Evolutionary conservation across 1,140 invertebrate species (phyloP), one percentile per base, ranked within the genome.

Genomic region (Cydia splendana): DNA sequence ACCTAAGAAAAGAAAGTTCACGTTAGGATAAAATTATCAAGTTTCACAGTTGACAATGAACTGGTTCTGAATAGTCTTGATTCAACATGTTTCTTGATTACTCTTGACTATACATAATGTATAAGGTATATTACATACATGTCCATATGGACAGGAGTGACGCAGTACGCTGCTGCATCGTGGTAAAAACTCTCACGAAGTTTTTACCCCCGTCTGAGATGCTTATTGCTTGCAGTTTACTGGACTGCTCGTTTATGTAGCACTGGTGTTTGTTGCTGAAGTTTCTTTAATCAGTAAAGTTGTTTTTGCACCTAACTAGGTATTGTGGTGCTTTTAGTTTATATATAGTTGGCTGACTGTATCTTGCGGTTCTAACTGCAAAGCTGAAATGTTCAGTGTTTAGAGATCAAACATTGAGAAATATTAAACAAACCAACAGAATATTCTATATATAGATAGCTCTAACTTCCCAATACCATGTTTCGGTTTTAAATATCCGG

Each of bases 211-310:
- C 6, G 30, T 42, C 67, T 18, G 67, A 34, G 34, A 34, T 18
- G 67, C 67, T 71, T 71, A 71, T 71, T 71, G 65, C 65, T 34
- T 67, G 67, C 34, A 71, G 67, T 71, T 38, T 71, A 71, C 67
- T 15, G 15, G 62, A 24, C 48, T 62, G 10, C 57, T 4, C 20
- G 57, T 67, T 28, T 15, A 28, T 34, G 45, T 18, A 71, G 30
- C 67, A 6, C 30, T 38, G 34, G 18, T 38, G 30, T 71, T 71
- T 18, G 67, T 71, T 71, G n/a, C 30, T 38, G 13, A 71, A 71
- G 30, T 71, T 71, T 38, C 67, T 71, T 71, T 71, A 71, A 71
- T 71, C 38, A 71, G 38, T 38, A 38, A 71, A 45, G 34, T 71
- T 71, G 67, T 71, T 71, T 71, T 71, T 42, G 67, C 24, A 45